These are phyloP conservation scores for Triplophysa yarkandensis DNA, from an alignment of 2,797 vertebrate genomes.

Conservation along the genomic window DNA sequence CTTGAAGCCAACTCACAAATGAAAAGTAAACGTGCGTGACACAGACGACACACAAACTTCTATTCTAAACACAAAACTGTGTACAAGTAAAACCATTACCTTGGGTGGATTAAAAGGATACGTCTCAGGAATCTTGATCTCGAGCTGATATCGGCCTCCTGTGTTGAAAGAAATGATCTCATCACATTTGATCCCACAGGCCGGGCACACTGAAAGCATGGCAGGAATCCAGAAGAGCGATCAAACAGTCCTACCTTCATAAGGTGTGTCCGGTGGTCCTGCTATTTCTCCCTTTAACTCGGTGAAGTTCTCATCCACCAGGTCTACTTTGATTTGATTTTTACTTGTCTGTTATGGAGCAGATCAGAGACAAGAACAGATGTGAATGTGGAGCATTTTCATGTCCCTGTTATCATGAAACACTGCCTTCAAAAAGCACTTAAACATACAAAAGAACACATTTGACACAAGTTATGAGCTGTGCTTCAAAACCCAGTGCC, in stretches of 20 bases:
- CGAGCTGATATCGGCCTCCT: constrained; percentile 97
- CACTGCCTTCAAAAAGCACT: too few relatives aligned
- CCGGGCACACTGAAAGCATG: not conserved
- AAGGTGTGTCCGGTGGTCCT: constrained; percentile 97
- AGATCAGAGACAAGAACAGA: not conserved
- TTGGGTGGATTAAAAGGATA: constrained; percentile 99
- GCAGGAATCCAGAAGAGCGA: not conserved
- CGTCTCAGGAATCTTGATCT: constrained; percentile 99
- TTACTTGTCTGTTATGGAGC: constrained; percentile 90
- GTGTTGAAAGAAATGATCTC: not conserved
- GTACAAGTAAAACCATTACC: constrained; percentile 74
- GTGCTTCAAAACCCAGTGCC: not conserved
- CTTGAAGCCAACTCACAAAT: too few relatives aligned
- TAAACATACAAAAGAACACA: too few relatives aligned
- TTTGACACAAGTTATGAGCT: not conserved
- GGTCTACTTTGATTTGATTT: constrained; percentile 99
- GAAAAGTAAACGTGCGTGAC: too few relatives aligned
- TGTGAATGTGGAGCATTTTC: too few relatives aligned
- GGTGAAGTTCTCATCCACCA: constrained; percentile 99
- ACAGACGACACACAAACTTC: too few relatives aligned
- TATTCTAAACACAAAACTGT: too few relatives aligned
- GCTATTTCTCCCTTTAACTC: constrained; percentile 98
- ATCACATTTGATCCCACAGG: not conserved
- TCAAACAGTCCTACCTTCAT: constrained; percentile 85
- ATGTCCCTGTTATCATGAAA: not conserved